A percentile compares a stretch with the other conserved stretches of the same genome.
phyloP scores from a whole-genome alignment of 2,113 vertebrate species.

The Phaethon lepturus region DNA sequence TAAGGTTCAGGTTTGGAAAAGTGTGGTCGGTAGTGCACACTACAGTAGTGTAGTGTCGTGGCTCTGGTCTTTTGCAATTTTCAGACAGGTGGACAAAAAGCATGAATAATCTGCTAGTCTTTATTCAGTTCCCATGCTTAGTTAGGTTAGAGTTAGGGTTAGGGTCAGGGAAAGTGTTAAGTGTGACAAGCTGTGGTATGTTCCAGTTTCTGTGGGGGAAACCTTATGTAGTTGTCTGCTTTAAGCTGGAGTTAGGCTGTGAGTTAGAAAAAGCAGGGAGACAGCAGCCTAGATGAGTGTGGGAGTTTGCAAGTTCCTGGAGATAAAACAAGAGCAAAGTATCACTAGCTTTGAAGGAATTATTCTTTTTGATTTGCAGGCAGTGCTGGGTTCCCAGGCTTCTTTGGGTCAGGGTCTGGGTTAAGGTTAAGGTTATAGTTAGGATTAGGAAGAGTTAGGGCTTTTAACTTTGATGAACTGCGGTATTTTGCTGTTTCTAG shows the following conservation, averaged over 20 bases:
- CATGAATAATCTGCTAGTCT: background rate
- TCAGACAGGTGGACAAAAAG: constrained; percentile 49
- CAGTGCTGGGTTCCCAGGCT: background rate
- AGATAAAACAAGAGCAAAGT: background rate
- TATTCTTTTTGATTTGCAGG: background rate
- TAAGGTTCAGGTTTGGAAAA: background rate
- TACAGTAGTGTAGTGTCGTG: background rate
- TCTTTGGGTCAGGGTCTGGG: background rate
- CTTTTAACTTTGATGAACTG: background rate
- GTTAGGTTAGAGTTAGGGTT: background rate
- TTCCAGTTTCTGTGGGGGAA: background rate
- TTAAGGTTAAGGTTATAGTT: background rate
- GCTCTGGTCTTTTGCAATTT: background rate
- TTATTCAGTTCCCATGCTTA: constrained; percentile 2
- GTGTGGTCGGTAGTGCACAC: background rate
- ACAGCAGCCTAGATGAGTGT: background rate
- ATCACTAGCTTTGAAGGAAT: background rate
- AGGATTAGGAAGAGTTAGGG: background rate
- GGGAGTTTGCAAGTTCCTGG: background rate
- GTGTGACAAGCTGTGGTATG: background rate
- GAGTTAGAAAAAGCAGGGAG: background rate
- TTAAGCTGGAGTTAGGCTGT: background rate
- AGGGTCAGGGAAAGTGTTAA: background rate
- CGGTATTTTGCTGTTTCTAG: background rate
- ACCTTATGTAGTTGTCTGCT: background rate